Evolutionary conservation across 2,888 invertebrate species (phyloP).

Genomic region (Cryptocephalus primarius): DNA sequence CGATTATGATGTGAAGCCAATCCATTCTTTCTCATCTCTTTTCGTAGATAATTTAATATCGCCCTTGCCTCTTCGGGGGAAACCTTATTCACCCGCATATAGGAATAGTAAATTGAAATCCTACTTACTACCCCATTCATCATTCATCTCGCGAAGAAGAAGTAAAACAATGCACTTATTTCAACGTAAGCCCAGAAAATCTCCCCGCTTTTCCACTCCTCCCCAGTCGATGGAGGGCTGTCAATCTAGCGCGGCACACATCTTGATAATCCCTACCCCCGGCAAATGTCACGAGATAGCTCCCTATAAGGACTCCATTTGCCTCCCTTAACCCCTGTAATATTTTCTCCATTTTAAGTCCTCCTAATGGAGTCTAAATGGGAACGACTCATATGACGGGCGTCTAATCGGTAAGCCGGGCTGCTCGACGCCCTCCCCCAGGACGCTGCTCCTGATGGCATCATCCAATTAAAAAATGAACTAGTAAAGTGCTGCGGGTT

Average conservation of each 20-base stretch:
- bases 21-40: too few relatives aligned
- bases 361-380: constrained; percentile 35
- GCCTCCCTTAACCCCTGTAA: constrained; percentile 19
- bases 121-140: too few relatives aligned
- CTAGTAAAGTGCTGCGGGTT: constrained; percentile 22
- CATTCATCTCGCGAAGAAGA: too few relatives aligned
- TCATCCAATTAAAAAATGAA: constrained; percentile 34
- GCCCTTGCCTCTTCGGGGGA: too few relatives aligned
- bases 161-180: too few relatives aligned
- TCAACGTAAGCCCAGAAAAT: too few relatives aligned
- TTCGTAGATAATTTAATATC: too few relatives aligned
- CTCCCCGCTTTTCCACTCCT: too few relatives aligned
- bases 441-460: constrained; percentile 8
- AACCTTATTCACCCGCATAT: too few relatives aligned
- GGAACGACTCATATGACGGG: constrained; percentile 30
- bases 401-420: constrained; percentile 15
- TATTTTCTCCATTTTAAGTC: constrained; percentile 30
- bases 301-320: constrained; percentile 25
- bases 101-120: too few relatives aligned
- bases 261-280: constrained; percentile 27
- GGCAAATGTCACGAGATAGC: constrained; percentile 28
- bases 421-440: constrained; percentile 2
- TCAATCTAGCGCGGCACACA: constrained; percentile 16
- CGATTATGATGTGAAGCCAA: too few relatives aligned
- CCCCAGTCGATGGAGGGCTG: too few relatives aligned